Evolutionary conservation across 2,797 vertebrate species (phyloP).

Genomic region (Dipus sagitta): DNA sequence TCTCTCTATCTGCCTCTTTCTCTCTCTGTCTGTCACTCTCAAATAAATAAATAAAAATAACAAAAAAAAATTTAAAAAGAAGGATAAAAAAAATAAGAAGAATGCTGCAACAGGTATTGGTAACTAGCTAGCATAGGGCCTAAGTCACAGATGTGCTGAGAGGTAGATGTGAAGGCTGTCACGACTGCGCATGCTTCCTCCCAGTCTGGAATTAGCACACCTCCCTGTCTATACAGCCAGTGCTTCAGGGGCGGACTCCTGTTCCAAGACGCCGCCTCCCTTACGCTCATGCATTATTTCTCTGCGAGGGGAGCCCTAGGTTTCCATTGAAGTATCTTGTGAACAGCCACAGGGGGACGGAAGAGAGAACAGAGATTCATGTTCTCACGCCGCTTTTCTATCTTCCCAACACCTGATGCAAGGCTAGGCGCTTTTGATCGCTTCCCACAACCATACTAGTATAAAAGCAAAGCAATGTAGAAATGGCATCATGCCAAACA

Average conservation of each 20-base stretch:
- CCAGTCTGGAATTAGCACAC: too few relatives aligned
- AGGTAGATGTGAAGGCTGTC: fast-evolving
- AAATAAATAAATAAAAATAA: too few relatives aligned
- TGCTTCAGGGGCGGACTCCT: neutral
- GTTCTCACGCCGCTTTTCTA: neutral
- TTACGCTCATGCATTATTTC: neutral
- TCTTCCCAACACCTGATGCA: neutral
- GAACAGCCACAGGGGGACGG: neutral
- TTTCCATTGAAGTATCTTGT: neutral
- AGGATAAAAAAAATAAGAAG: neutral
- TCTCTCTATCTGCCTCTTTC: too few relatives aligned
- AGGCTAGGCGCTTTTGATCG: neutral
- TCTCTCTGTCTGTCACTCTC: too few relatives aligned
- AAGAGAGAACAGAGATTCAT: neutral
- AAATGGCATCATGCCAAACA: neutral
- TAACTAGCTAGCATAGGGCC: neutral
- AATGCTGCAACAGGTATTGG: neutral
- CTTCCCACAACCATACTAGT: neutral
- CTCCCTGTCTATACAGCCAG: too few relatives aligned
- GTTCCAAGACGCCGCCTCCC: neutral
- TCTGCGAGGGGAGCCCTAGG: neutral
- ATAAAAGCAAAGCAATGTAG: neutral
- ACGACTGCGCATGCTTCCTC: neutral
- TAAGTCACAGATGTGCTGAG: neutral
- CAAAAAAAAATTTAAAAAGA: too few relatives aligned